These are phyloP conservation scores for Chirona hameri DNA, from an alignment of 2,888 invertebrate genomes.

Conservation along the genomic window DNA sequence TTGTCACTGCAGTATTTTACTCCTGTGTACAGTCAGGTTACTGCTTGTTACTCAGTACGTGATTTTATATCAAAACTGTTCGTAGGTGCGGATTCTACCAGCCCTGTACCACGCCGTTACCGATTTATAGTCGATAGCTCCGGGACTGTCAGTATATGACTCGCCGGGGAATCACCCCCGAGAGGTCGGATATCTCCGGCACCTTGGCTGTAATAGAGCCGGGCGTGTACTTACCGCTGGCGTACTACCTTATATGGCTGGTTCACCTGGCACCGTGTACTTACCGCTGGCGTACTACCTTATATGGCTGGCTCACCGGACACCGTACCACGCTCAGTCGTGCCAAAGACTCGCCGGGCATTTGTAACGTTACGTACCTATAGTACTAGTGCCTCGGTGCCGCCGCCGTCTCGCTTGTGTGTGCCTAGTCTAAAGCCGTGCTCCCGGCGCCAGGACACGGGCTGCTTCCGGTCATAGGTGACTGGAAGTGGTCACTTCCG, in stretches of 20 bases:
- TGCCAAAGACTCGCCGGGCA: background rate
- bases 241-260: background rate
- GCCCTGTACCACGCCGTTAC: background rate
- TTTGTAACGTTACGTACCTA: conserved; percentile 8
- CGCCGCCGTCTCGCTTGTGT: background rate
- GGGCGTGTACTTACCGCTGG: background rate
- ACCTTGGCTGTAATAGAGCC: background rate
- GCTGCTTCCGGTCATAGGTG: no score
- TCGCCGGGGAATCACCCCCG: background rate
- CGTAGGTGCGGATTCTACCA: background rate
- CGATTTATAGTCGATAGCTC: background rate
- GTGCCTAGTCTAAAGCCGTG: background rate
- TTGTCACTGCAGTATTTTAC: conserved; percentile 22
- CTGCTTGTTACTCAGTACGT: conserved; percentile 22
- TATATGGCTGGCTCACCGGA: background rate
- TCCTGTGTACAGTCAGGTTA: background rate
- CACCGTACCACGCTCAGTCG: conserved; percentile 9
- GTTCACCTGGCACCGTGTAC: background rate
- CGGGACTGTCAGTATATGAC: background rate
- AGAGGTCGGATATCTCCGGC: background rate
- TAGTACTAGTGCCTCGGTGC: conserved; percentile 24
- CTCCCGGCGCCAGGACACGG: no score
- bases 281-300: background rate
- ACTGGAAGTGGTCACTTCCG: no score
- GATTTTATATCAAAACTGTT: conserved; percentile 13